Percentiles rank a stretch among this genome's conserved stretches.
Conservation (phyloP, 2,797 vertebrate genomes). For the Naso thynnoides region DNA sequence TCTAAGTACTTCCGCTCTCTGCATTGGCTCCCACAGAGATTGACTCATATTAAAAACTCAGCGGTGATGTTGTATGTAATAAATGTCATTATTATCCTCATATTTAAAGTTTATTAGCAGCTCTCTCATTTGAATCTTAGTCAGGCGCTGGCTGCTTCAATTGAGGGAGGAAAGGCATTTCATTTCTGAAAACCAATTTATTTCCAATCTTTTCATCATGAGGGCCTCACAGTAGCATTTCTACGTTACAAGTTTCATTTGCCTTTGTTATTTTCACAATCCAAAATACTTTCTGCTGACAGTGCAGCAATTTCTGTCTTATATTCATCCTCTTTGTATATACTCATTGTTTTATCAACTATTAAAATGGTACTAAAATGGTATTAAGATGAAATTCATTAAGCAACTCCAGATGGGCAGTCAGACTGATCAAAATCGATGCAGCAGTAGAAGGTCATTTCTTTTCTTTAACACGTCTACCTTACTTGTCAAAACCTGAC, state of each 20-base stretch:
- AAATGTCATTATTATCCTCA: constrained; percentile 34
- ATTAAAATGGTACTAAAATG: background rate
- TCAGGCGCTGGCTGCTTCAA: constrained; percentile 8
- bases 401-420: background rate
- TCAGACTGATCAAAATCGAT: background rate
- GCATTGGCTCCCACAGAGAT: constrained; percentile 21
- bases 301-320: background rate
- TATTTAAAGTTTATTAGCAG: constrained; percentile 15
- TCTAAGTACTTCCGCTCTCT: constrained; percentile 1
- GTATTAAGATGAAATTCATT: too few relatives aligned
- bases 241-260: background rate
- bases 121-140: constrained; percentile 19
- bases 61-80: constrained; percentile 23
- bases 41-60: constrained; percentile 19
- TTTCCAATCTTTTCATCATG: constrained; percentile 2
- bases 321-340: too few relatives aligned
- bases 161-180: background rate
- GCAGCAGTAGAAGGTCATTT: background rate
- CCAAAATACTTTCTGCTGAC: constrained; percentile 4
- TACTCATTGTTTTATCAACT: background rate
- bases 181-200: constrained; percentile 25
- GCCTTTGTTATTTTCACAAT: background rate
- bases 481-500: background rate
- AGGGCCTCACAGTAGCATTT: background rate
- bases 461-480: background rate